phyloP scores from a whole-genome alignment of 2,888 invertebrate species.

The Sussaba pulchella region DNA sequence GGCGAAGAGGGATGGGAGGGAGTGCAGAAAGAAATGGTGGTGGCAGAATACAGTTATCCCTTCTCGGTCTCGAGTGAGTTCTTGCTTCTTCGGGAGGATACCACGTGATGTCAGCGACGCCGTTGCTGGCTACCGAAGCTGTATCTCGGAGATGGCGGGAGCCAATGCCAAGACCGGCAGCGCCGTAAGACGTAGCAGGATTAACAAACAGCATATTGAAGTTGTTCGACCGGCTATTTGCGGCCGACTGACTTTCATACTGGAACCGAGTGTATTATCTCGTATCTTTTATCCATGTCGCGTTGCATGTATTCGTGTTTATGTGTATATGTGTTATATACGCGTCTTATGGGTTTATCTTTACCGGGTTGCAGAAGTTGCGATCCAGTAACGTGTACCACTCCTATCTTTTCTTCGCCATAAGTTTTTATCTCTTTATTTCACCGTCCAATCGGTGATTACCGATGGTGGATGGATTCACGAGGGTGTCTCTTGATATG shows the following conservation, averaged over 20 bases:
- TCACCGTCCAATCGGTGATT: conserved; percentile 26
- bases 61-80: conserved; percentile 69
- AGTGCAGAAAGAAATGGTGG: conserved; percentile 71
- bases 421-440: background rate
- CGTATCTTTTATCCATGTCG: conserved; percentile 22
- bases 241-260: conserved; percentile 59
- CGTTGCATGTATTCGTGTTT: too few relatives aligned
- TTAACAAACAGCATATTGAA: conserved; percentile 61
- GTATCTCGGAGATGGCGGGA: conserved; percentile 35
- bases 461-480: background rate
- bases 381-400: conserved; percentile 48
- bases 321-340: too few relatives aligned
- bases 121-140: conserved; percentile 50
- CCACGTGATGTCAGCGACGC: conserved; percentile 57
- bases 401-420: conserved; percentile 46
- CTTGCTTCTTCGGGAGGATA: conserved; percentile 69
- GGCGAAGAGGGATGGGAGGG: conserved; percentile 23
- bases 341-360: conserved; percentile 25
- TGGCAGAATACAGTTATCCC: conserved; percentile 75
- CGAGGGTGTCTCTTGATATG: too few relatives aligned
- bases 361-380: conserved; percentile 12
- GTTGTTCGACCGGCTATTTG: conserved; percentile 62
- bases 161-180: conserved; percentile 51
- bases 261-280: conserved; percentile 47
- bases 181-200: conserved; percentile 35